These are phyloP conservation scores for Himantopus leucocephalus DNA, from an alignment of 2,113 vertebrate genomes.

Conservation along the genomic window DNA sequence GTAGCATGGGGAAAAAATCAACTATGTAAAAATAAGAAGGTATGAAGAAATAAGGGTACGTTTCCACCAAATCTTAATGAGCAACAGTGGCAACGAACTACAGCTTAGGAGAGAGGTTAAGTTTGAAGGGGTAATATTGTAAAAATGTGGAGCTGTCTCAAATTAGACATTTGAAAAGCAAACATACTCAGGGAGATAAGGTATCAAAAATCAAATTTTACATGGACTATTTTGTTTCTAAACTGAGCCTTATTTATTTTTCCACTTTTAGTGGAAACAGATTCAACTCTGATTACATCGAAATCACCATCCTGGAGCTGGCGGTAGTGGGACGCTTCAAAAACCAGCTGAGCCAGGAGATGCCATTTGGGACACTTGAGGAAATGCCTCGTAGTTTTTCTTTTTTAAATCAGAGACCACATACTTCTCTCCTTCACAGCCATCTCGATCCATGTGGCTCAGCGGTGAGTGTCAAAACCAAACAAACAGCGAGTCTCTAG, in stretches of 20 bases:
- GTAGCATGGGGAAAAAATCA: background rate
- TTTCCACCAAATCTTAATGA: slow-evolving; percentile 9
- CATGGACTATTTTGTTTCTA: slow-evolving; percentile 1
- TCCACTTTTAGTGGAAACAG: slow-evolving; percentile 25
- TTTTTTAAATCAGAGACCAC: background rate
- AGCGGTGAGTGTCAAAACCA: background rate
- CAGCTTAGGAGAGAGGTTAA: background rate
- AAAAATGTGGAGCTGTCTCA: slow-evolving; percentile 16
- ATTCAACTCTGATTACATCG: background rate
- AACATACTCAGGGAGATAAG: background rate
- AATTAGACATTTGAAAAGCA: slow-evolving; percentile 23
- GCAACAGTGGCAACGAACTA: background rate
- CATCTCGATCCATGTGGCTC: background rate
- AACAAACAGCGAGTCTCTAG: background rate
- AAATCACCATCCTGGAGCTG: background rate
- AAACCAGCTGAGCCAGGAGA: background rate
- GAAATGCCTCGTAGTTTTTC: background rate
- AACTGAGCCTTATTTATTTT: slow-evolving; percentile 23
- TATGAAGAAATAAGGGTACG: background rate
- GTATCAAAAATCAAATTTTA: slow-evolving; percentile 9
- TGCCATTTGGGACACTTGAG: background rate
- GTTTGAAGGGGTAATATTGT: background rate
- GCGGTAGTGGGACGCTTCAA: background rate
- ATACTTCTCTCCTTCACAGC: background rate
- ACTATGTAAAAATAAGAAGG: background rate